Conservation (phyloP, 2,113 vertebrate genomes). For the Myocastor coypus region DNA sequence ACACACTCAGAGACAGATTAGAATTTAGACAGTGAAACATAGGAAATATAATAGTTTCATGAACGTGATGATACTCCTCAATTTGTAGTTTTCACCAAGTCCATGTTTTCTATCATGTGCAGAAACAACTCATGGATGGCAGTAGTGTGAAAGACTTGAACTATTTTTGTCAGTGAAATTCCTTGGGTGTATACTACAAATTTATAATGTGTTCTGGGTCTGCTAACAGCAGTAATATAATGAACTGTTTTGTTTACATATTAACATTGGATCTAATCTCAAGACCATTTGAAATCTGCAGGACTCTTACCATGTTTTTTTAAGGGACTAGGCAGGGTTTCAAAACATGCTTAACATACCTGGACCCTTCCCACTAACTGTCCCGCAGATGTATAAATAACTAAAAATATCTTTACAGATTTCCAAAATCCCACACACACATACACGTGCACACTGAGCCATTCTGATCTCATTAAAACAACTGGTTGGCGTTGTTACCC, state of each 20-base stretch:
- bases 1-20: neutral
- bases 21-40: neutral
- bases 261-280: neutral
- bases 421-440: neutral
- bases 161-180: neutral
- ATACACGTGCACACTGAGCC: too few species aligned
- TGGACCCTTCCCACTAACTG: neutral
- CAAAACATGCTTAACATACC: neutral
- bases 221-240: neutral
- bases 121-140: neutral
- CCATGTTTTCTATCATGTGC: neutral
- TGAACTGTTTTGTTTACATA: neutral
- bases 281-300: constrained; percentile 19
- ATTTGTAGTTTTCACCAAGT: constrained; percentile 22
- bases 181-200: neutral
- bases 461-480: neutral
- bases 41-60: neutral
- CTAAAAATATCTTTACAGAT: neutral
- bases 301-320: neutral
- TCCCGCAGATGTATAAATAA: neutral
- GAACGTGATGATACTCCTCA: neutral
- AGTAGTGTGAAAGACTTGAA: neutral
- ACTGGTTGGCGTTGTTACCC: neutral
- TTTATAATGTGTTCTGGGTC: constrained; percentile 12
- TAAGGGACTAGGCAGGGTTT: constrained; percentile 17